phyloP scores from a whole-genome alignment of 2,113 vertebrate genomes.

The Arizona elegans region DNA sequence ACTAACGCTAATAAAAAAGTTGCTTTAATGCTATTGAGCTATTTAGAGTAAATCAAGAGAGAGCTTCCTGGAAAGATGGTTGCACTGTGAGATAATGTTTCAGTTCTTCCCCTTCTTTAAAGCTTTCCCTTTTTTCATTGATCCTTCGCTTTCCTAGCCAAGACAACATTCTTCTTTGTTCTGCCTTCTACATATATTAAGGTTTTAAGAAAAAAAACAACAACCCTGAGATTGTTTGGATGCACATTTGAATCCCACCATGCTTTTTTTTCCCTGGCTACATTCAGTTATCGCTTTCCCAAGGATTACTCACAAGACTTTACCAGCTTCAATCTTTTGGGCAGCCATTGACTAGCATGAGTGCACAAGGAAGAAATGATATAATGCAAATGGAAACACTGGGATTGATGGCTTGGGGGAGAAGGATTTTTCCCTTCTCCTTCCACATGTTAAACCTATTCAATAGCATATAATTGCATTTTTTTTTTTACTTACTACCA shows the following conservation, averaged over 20 bases:
- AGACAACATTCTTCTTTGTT: constrained; percentile 1
- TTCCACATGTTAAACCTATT: neutral
- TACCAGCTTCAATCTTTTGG: neutral
- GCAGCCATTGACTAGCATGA: neutral
- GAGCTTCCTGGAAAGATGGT: constrained; percentile 63
- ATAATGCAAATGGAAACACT: neutral
- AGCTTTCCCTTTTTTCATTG: constrained; percentile 12
- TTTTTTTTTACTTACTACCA: neutral
- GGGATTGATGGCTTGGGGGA: neutral
- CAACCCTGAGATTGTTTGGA: neutral
- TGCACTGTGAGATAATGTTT: constrained; percentile 33
- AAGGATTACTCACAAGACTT: neutral
- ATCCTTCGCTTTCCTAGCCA: neutral
- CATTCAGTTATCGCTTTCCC: neutral
- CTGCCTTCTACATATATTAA: constrained; percentile 7
- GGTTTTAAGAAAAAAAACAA: neutral
- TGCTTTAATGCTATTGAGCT: constrained; percentile 79
- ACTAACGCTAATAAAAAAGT: constrained; percentile 67
- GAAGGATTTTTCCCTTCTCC: neutral
- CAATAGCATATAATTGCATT: neutral
- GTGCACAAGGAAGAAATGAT: neutral
- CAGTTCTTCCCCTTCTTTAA: constrained; percentile 38
- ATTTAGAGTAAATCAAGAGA: constrained; percentile 80
- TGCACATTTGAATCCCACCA: neutral
- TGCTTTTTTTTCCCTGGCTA: neutral